A percentile compares a stretch with the other conserved stretches of the same genome.
These are phyloP conservation scores for Nannobrachium achirus DNA, from an alignment of 2,113 vertebrate genomes.

Conservation along the genomic window DNA sequence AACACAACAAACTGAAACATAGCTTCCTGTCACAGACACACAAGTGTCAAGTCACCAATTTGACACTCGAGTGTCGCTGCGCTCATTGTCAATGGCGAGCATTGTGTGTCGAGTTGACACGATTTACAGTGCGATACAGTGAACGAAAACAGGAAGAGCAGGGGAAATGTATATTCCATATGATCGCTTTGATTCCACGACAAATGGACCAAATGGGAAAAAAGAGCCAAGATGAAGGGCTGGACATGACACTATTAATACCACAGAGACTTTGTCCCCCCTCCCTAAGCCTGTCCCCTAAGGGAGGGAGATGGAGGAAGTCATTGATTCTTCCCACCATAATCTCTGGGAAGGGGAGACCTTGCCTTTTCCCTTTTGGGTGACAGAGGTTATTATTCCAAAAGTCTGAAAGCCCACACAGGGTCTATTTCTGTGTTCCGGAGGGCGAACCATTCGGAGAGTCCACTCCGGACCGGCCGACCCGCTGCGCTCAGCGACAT, in stretches of 20 bases:
- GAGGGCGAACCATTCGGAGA: constrained; percentile 28
- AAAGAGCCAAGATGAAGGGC: constrained; percentile 12
- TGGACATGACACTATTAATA: constrained; percentile 67
- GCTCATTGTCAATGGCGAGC: constrained; percentile 25
- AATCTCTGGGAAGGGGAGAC: constrained; percentile 68
- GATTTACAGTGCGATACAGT: constrained; percentile 38
- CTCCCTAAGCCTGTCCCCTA: constrained; percentile 48
- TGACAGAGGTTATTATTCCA: constrained; percentile 65
- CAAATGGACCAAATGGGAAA: constrained; percentile 46
- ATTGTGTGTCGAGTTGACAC: constrained; percentile 24
- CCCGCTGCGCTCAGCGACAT: constrained; percentile 19
- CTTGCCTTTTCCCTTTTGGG: constrained; percentile 63
- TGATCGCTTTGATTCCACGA: constrained; percentile 48
- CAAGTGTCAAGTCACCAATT: constrained; percentile 50
- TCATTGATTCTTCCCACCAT: constrained; percentile 79
- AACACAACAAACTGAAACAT: too few relatives aligned
- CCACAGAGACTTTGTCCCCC: constrained; percentile 56
- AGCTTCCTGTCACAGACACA: constrained; percentile 24
- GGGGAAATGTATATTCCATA: constrained; percentile 48
- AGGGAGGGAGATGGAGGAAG: constrained; percentile 69
- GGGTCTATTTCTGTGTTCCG: constrained; percentile 60
- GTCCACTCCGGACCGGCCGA: neutral
- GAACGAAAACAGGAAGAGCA: constrained; percentile 45
- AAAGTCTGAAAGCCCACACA: constrained; percentile 49
- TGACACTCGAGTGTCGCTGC: constrained; percentile 40